Evolutionary conservation across 1,140 invertebrate species (phyloP).

Genomic region (Bombus pyrosoma): DNA sequence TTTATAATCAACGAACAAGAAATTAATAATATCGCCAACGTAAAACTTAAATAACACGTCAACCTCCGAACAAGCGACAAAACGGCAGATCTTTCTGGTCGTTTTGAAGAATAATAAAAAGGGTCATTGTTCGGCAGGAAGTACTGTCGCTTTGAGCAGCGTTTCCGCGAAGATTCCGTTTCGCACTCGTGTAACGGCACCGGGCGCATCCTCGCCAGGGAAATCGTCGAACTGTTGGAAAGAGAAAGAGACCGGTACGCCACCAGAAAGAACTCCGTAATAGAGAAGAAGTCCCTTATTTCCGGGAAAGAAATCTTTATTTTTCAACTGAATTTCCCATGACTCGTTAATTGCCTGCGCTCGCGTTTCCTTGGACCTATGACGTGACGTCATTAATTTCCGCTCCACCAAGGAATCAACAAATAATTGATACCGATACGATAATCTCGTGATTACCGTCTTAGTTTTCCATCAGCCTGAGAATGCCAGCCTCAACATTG

Average conservation of each 20-base stretch:
- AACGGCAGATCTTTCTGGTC: neutral
- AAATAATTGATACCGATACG: constrained; percentile 8
- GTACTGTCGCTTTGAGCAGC: constrained; percentile 63
- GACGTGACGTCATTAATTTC: constrained; percentile 3
- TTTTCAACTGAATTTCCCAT: constrained; percentile 31
- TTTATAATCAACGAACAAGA: neutral
- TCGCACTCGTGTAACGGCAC: constrained; percentile 68
- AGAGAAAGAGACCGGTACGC: neutral
- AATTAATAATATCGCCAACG: neutral
- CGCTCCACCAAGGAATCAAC: neutral
- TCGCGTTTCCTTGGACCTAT: neutral
- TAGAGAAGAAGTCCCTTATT: no score
- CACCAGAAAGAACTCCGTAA: neutral
- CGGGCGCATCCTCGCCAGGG: constrained; percentile 57
- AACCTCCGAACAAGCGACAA: neutral
- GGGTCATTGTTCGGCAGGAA: constrained; percentile 64
- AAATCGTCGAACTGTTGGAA: constrained; percentile 58
- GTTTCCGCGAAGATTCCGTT: constrained; percentile 69
- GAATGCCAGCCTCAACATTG: neutral
- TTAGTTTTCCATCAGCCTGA: neutral
- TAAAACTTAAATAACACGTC: neutral
- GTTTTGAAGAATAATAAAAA: constrained; percentile 56
- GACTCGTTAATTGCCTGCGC: neutral
- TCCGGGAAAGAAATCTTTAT: neutral
- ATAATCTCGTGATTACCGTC: neutral